These are phyloP conservation scores for Hydropotes inermis DNA, from an alignment of 2,113 vertebrate species.

Conservation along the genomic window DNA sequence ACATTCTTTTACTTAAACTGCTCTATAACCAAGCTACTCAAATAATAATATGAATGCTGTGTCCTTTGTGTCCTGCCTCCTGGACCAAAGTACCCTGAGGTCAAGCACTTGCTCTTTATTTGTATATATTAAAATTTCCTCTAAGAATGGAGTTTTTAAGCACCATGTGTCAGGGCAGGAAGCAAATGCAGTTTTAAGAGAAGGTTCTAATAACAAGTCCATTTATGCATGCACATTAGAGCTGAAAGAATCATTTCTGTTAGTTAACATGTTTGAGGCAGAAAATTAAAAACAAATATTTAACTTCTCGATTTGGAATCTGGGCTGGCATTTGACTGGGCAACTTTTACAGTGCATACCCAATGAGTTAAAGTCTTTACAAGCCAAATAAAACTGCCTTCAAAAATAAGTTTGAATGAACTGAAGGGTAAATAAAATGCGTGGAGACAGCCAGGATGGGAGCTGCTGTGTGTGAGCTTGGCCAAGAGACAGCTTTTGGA, in stretches of 20 bases:
- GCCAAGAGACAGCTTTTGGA: not conserved
- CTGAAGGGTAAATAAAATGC: not conserved
- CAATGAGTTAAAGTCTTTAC: slow-evolving; percentile 56
- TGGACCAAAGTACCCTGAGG: not conserved
- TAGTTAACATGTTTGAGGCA: slow-evolving; percentile 82
- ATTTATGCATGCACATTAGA: slow-evolving; percentile 72
- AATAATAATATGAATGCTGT: slow-evolving; percentile 50
- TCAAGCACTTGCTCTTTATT: not conserved
- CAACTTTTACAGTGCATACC: slow-evolving; percentile 75
- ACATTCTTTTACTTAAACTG: slow-evolving; percentile 58
- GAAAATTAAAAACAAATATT: slow-evolving; percentile 89
- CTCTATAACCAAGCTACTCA: slow-evolving; percentile 28
- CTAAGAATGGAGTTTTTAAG: slow-evolving; percentile 44
- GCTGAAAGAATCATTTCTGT: slow-evolving; percentile 69
- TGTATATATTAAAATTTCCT: slow-evolving; percentile 4
- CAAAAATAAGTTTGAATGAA: slow-evolving; percentile 48
- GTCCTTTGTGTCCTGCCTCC: not conserved
- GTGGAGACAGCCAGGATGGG: not conserved
- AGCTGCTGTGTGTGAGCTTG: not conserved
- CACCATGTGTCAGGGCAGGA: slow-evolving; percentile 30
- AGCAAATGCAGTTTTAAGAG: slow-evolving; percentile 70
- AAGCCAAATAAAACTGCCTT: slow-evolving; percentile 45
- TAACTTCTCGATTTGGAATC: slow-evolving; percentile 78
- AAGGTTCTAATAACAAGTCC: slow-evolving; percentile 59
- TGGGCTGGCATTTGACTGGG: slow-evolving; percentile 47